Evolutionary conservation across 2,888 invertebrate species (phyloP).

Genomic region (Creontiades dilutus): DNA sequence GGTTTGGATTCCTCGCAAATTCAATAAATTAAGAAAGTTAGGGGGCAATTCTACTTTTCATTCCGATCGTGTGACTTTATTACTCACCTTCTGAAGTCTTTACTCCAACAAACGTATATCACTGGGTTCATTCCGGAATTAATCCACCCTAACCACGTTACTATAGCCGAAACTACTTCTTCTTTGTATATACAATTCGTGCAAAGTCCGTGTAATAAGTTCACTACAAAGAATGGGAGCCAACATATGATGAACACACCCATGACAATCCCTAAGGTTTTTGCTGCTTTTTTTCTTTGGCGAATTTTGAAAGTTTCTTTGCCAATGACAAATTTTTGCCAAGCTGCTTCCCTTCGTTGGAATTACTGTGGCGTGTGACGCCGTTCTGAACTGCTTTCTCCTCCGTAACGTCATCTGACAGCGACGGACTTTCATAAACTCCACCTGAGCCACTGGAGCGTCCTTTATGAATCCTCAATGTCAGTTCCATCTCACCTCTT

Average conservation of each 20-base stretch:
- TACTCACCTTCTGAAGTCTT: conserved; percentile 89
- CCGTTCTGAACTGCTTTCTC: conserved; percentile 90
- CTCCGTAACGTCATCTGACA: conserved; percentile 78
- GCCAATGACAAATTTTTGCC: conserved; percentile 95
- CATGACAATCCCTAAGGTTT: conserved; percentile 97
- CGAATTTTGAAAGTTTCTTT: conserved; percentile 95
- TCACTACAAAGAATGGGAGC: conserved; percentile 98
- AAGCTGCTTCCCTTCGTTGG: conserved; percentile 84
- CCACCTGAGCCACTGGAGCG: conserved; percentile 80
- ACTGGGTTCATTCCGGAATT: conserved; percentile 98
- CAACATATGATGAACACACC: conserved; percentile 98
- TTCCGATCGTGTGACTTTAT: background rate
- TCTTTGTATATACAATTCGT: conserved; percentile 91
- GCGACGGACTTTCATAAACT: conserved; percentile 79
- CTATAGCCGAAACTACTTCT: conserved; percentile 91
- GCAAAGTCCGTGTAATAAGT: conserved; percentile 94
- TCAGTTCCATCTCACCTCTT: conserved; percentile 91
- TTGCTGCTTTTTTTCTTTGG: conserved; percentile 98
- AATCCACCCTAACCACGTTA: conserved; percentile 97
- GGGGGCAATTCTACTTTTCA: no score
- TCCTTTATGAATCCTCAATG: conserved; percentile 95
- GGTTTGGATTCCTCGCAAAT: no score
- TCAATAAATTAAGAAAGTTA: no score
- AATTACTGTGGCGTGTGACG: conserved; percentile 83
- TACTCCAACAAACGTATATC: conserved; percentile 98